Percentiles rank a stretch among this genome's conserved stretches.
Conservation (phyloP, 2,888 invertebrate species). For the Pollenia griseotomentosa region DNA sequence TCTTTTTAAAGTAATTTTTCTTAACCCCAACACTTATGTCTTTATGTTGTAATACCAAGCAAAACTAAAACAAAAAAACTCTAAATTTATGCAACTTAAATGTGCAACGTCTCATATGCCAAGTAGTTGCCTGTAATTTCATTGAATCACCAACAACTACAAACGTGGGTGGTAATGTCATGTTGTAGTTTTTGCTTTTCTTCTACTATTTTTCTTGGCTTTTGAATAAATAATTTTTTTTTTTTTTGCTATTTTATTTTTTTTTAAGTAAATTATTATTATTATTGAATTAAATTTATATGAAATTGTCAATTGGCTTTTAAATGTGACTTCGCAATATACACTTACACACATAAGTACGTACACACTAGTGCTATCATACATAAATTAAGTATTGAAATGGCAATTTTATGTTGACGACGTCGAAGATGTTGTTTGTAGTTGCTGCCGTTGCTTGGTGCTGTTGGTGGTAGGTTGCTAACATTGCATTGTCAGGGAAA, state of each 20-base stretch:
- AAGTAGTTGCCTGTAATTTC: conserved; percentile 42
- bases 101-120: conserved; percentile 37
- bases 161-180: conserved; percentile 71
- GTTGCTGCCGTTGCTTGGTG: conserved; percentile 10
- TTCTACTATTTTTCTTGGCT: conserved; percentile 47
- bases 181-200: conserved; percentile 26
- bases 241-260: not conserved
- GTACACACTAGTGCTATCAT: not conserved
- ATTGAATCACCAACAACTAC: conserved; percentile 43
- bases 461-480: conserved; percentile 19
- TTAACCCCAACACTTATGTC: not conserved
- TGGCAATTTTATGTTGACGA: conserved; percentile 33
- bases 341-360: conserved; percentile 16
- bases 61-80: not conserved
- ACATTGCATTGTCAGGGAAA: conserved; percentile 33
- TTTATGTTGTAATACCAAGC: not conserved
- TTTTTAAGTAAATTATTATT: conserved; percentile 48
- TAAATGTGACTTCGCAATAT: conserved; percentile 24
- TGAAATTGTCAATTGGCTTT: conserved; percentile 66
- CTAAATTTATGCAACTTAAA: conserved; percentile 7
- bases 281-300: conserved; percentile 60
- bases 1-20: not conserved
- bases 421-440: conserved; percentile 47
- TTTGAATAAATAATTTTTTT: conserved; percentile 36
- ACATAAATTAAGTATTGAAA: conserved; percentile 59